phyloP scores from a whole-genome alignment of 2,797 vertebrate species.

The Cossypha dichroa region DNA sequence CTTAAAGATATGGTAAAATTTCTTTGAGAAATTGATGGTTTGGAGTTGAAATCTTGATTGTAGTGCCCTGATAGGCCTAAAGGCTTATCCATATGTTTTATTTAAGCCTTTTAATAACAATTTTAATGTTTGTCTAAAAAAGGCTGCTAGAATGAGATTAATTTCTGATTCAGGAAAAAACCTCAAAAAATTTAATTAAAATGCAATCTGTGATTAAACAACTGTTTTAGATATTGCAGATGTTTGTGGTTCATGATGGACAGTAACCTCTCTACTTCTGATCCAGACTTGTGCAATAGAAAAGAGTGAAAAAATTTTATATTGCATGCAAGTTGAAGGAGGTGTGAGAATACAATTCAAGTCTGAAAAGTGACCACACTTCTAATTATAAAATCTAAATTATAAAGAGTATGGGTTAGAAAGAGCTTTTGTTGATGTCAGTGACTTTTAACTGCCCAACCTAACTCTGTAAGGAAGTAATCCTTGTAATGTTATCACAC shows the following conservation, averaged over 20 bases:
- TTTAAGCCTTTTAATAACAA: not conserved
- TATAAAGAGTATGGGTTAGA: not conserved
- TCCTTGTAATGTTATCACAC: not conserved
- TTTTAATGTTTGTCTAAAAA: not conserved
- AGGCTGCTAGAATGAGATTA: not conserved
- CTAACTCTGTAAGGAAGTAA: not conserved
- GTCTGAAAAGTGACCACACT: not conserved
- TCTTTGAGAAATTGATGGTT: not conserved
- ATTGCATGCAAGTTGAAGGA: not conserved
- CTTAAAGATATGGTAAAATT: not conserved
- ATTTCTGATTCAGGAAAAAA: not conserved
- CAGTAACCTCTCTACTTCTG: not conserved
- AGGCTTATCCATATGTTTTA: not conserved
- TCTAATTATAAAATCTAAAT: not conserved
- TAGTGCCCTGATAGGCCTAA: not conserved
- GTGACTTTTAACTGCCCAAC: not conserved
- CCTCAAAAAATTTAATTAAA: not conserved
- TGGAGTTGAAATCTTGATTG: not conserved
- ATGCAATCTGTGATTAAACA: not conserved
- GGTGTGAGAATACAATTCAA: not conserved
- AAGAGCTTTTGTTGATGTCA: not conserved
- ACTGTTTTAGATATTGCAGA: not conserved
- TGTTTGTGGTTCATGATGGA: not conserved
- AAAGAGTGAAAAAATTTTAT: not conserved
- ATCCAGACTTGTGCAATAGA: not conserved